A percentile compares a stretch with the other conserved stretches of the same genome.
These are phyloP conservation scores for Drepana falcataria DNA, from an alignment of 2,888 invertebrate species.

Conservation along the genomic window DNA sequence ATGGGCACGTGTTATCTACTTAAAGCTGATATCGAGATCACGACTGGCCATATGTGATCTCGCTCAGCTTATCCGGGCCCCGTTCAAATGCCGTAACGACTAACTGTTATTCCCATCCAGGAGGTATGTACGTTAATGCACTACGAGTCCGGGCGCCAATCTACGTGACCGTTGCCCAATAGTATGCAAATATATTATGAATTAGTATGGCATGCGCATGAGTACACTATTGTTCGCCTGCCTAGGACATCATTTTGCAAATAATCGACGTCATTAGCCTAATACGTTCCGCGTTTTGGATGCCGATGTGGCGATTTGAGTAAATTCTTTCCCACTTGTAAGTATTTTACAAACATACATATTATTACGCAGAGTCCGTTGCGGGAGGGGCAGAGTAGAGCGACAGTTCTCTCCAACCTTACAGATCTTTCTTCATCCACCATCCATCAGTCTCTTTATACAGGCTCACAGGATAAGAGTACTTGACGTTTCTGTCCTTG, in stretches of 20 bases:
- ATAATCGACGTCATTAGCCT: conserved; percentile 45
- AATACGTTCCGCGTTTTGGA: conserved; percentile 32
- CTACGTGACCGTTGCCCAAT: conserved; percentile 38
- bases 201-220: conserved; percentile 41
- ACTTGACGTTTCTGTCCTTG: too few relatives aligned
- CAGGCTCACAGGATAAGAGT: too few relatives aligned
- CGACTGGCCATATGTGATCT: conserved; percentile 31
- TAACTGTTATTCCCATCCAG: conserved; percentile 35
- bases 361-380: too few relatives aligned
- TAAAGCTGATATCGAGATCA: conserved; percentile 20
- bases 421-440: too few relatives aligned
- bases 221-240: conserved; percentile 44
- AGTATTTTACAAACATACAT: conserved; percentile 4
- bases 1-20: conserved; percentile 32
- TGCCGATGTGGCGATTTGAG: conserved; percentile 24
- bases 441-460: too few relatives aligned
- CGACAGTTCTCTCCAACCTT: too few relatives aligned
- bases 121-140: conserved; percentile 33
- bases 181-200: conserved; percentile 42
- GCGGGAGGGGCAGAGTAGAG: too few relatives aligned
- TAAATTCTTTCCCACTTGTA: conserved; percentile 9
- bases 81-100: conserved; percentile 36
- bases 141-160: conserved; percentile 18
- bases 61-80: conserved; percentile 26
- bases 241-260: conserved; percentile 45